Base-by-base conservation (phyloP, 2,797 vertebrate genomes). In the Poeciliopsis presidionis region DNA sequence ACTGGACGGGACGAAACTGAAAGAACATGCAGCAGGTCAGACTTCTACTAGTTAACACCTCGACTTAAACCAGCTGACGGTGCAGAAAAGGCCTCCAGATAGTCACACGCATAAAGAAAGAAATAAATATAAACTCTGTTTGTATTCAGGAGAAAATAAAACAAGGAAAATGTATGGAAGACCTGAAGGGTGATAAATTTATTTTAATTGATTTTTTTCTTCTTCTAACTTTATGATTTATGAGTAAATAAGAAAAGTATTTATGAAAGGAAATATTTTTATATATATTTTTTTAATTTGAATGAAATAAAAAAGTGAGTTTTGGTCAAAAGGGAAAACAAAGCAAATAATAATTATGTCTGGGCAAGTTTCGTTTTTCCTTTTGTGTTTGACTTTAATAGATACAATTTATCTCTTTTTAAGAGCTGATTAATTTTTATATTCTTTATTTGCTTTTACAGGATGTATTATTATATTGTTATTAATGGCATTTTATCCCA, bases 101-200 rank as follows among this genome's bases (percentile, higher is more conserved):
- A 90, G 91, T 91, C 88, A 72, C 75, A 59, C 81, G 80, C 92
- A 94, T 93, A 94, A 94, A 90, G 92, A 86, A 92, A 78, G 63
- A 89, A 93, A 94, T 94, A 94, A 95, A 94, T 94, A 93, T 76
- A 75, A 84, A 75, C 78, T 76, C 47, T 7, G 69, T 80, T 88
- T 83, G 83, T 69, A 77, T 79, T 72, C n/a, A 55, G 22, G 74
- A 45, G 57, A 46, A 41, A 78, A 61, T 75, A 77, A 82, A 88
- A 81, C 1, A 74, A 79, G 53, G 18, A 7, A 49, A 43, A 82
- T 13, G 77, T 76, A 71, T n/a, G 25, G 41, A 45, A 70, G 67
- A n/a, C 67, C 25, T 45, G 13, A 69, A 69, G 39, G 65, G 39
- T 5, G 18, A 16, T 18, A 4, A 9, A 33, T 63, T 1, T 20